phyloP scores from a whole-genome alignment of 2,113 vertebrate species.

The Oenanthe melanoleuca region DNA sequence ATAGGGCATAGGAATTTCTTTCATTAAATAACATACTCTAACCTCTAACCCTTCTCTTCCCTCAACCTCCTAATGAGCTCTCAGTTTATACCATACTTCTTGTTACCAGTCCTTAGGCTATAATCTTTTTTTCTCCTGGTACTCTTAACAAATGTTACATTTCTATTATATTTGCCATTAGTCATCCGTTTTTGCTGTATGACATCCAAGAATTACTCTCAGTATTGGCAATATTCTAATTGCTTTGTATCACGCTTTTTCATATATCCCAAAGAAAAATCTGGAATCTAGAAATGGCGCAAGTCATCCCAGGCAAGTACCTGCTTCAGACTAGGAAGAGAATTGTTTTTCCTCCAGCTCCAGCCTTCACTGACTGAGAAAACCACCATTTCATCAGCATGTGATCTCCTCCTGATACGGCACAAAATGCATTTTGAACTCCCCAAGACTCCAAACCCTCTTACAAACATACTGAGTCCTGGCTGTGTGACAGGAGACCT shows the following conservation, averaged over 20 bases:
- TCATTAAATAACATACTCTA: neutral
- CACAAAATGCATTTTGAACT: neutral
- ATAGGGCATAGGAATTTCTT: neutral
- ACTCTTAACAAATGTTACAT: neutral
- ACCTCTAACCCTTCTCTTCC: neutral
- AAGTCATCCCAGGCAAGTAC: neutral
- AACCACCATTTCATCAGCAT: neutral
- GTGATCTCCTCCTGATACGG: rapidly evolving
- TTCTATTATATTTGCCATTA: neutral
- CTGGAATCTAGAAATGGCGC: neutral
- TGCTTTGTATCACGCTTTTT: neutral
- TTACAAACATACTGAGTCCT: neutral
- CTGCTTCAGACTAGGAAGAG: neutral
- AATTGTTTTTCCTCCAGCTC: neutral
- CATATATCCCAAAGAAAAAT: neutral
- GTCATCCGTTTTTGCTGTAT: neutral
- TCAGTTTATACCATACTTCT: neutral
- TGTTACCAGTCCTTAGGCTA: neutral
- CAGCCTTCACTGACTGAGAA: neutral
- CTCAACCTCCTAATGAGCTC: neutral
- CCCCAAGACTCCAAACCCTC: neutral
- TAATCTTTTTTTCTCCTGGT: neutral
- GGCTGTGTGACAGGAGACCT: rapidly evolving
- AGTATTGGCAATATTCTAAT: neutral
- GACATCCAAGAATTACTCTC: neutral